A percentile compares a stretch with the other conserved stretches of the same genome.
phyloP scores from a whole-genome alignment of 2,797 vertebrate species.

The Odontamblyopus rebecca region DNA sequence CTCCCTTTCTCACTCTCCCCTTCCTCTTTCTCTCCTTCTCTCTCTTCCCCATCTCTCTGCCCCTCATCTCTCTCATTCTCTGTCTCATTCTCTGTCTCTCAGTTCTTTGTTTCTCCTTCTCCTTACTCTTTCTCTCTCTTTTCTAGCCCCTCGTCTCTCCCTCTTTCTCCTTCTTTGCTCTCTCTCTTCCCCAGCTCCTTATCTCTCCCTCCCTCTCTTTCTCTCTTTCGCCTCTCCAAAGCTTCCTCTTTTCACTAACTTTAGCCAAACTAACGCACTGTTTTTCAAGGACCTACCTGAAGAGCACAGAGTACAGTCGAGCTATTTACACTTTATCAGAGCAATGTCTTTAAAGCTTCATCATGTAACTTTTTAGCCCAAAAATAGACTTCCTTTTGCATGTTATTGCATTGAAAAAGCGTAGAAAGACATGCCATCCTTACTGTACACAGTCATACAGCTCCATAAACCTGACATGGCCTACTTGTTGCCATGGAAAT shows the following conservation, averaged over 20 bases:
- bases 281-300: not conserved
- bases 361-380: too few species aligned
- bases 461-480: too few species aligned
- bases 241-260: not conserved
- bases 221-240: not conserved
- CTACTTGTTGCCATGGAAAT: too few species aligned
- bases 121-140: not conserved
- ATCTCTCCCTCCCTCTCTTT: not conserved
- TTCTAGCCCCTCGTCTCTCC: too few species aligned
- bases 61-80: not conserved
- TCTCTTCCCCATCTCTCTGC: not conserved
- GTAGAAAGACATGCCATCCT: too few species aligned
- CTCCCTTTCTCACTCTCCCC: not conserved
- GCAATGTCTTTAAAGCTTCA: too few species aligned
- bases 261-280: conserved; percentile 31
- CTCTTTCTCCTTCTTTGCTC: not conserved
- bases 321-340: too few species aligned
- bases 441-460: too few species aligned
- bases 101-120: not conserved
- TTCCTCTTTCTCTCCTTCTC: not conserved
- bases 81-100: not conserved
- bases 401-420: too few species aligned
- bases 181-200: not conserved
- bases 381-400: too few species aligned
- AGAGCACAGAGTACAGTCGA: too few species aligned